These are phyloP conservation scores for Mycetomoellerius zeteki DNA, from an alignment of 1,140 invertebrate genomes.

Conservation along the genomic window DNA sequence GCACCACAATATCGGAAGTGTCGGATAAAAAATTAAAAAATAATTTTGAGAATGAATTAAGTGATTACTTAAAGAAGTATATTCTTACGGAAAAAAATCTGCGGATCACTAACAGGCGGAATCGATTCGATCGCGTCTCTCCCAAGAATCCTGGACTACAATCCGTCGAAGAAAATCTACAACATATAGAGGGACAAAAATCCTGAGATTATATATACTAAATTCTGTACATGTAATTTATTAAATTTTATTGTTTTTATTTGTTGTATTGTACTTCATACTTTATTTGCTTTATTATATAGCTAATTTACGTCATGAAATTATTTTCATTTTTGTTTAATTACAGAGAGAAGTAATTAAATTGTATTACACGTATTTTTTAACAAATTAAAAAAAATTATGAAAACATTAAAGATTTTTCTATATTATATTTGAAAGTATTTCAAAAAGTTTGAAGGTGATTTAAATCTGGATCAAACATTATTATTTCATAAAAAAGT, in stretches of 20 bases:
- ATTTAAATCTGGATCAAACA: too few relatives aligned
- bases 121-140: constrained; percentile 13
- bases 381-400: too few relatives aligned
- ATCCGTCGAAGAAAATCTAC: constrained; percentile 2
- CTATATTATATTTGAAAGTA: too few relatives aligned
- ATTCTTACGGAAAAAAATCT: constrained; percentile 53
- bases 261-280: background rate
- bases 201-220: background rate
- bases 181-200: constrained; percentile 15
- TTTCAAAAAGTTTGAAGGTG: too few relatives aligned
- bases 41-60: constrained; percentile 34
- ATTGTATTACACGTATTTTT: too few relatives aligned
- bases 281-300: background rate
- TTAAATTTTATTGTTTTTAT: background rate
- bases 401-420: too few relatives aligned
- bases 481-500: too few relatives aligned
- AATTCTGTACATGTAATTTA: background rate
- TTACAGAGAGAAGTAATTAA: background rate
- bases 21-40: background rate
- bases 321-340: constrained; percentile 15
- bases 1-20: background rate
- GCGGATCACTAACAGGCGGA: constrained; percentile 31
- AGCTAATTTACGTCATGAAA: background rate
- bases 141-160: background rate
- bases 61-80: constrained; percentile 43